These are phyloP conservation scores for Myopa tessellatipennis DNA, from an alignment of 2,888 invertebrate genomes.

Conservation along the genomic window DNA sequence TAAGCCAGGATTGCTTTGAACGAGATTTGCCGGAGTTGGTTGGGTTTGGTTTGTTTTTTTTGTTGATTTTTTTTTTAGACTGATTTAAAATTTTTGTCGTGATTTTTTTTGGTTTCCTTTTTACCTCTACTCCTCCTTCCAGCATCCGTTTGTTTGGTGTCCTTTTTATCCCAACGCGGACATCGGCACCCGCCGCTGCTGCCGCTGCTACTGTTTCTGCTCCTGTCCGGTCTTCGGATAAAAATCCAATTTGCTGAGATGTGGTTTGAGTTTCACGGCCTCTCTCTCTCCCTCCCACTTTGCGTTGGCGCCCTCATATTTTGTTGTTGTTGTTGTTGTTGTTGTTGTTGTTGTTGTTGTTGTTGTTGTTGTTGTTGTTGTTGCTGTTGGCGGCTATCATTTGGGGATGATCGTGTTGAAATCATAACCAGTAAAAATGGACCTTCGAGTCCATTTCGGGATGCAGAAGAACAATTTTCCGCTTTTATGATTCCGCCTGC, in stretches of 20 bases:
- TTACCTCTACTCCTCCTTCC: not conserved
- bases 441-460: constrained; percentile 32
- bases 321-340: not conserved
- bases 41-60: not conserved
- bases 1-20: not conserved
- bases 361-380: not conserved
- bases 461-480: constrained; percentile 34
- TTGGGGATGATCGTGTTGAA: constrained; percentile 33
- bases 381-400: constrained; percentile 6
- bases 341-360: constrained; percentile 3
- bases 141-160: constrained; percentile 15
- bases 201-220: constrained; percentile 18
- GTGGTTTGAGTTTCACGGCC: constrained; percentile 7
- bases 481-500: constrained; percentile 20
- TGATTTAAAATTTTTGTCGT: constrained; percentile 24
- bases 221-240: constrained; percentile 38
- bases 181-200: not conserved
- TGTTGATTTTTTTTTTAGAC: constrained; percentile 17
- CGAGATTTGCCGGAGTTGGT: not conserved
- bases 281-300: not conserved
- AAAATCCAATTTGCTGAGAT: constrained; percentile 36
- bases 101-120: constrained; percentile 4
- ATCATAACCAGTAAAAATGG: constrained; percentile 29
- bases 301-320: not conserved
- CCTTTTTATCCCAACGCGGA: not conserved